Evolutionary conservation across 2,113 vertebrate species (phyloP).

Genomic region (Nymphicus hollandicus): DNA sequence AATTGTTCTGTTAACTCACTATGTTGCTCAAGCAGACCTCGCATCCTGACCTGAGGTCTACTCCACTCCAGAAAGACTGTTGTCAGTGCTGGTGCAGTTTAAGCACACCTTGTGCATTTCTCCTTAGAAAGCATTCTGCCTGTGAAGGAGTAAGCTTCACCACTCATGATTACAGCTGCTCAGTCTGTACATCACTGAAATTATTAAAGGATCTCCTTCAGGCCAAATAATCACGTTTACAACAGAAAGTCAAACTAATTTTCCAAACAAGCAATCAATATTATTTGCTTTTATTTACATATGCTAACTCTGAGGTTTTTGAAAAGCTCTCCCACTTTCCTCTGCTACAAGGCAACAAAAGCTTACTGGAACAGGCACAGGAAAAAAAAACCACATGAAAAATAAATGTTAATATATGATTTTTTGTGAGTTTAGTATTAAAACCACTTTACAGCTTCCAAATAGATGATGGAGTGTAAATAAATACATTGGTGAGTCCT

Average conservation of each 20-base stretch:
- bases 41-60: background rate
- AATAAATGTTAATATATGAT: accelerated
- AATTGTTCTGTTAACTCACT: background rate
- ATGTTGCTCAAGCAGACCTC: background rate
- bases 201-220: background rate
- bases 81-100: background rate
- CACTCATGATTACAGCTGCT: background rate
- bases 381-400: background rate
- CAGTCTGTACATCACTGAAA: background rate
- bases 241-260: background rate
- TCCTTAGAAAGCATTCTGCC: background rate
- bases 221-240: background rate
- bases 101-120: background rate
- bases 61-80: background rate
- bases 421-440: background rate
- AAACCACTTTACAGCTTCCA: background rate
- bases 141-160: background rate
- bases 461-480: background rate
- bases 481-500: background rate
- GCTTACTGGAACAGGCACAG: background rate
- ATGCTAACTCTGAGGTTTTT: background rate
- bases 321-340: background rate
- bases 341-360: background rate
- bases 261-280: background rate
- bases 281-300: background rate